These are phyloP conservation scores for Ostrea denselamellosa DNA, from an alignment of 1,140 invertebrate genomes.

Conservation along the genomic window DNA sequence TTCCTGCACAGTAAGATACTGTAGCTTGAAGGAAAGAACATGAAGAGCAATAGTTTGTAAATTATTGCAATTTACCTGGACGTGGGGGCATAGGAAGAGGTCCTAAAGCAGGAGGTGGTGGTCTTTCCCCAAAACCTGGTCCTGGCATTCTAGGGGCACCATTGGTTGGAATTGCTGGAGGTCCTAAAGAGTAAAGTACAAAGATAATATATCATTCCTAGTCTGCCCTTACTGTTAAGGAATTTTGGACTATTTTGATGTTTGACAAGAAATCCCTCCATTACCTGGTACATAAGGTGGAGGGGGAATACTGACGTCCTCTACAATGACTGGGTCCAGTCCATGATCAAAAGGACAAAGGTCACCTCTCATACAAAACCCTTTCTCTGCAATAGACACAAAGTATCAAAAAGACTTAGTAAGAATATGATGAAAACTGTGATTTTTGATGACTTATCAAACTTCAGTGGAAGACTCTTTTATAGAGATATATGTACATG, in stretches of 20 bases:
- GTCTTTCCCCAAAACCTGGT: conserved; percentile 42
- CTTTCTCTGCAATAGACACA: conserved; percentile 85
- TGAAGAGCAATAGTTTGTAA: too few species aligned
- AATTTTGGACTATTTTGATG: neutral
- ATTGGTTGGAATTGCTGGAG: conserved; percentile 44
- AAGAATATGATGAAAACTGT: neutral
- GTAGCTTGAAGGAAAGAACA: too few species aligned
- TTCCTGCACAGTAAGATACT: too few species aligned
- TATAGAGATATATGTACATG: too few species aligned
- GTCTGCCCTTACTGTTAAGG: neutral
- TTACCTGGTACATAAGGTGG: conserved; percentile 58
- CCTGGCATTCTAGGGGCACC: conserved; percentile 48
- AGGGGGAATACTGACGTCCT: conserved; percentile 83
- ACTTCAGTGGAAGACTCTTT: too few species aligned
- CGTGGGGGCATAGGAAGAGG: conserved; percentile 43
- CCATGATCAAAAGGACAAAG: conserved; percentile 97
- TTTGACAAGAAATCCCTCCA: neutral
- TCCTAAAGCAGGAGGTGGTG: conserved; percentile 37
- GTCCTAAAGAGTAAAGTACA: conserved; percentile 1
- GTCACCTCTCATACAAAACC: conserved; percentile 96
- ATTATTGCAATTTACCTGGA: conserved; percentile 45
- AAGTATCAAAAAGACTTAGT: neutral
- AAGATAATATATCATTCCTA: neutral
- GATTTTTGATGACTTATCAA: too few species aligned
- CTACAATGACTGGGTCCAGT: conserved; percentile 93